These are phyloP conservation scores for Drosophila paulistorum DNA, from an alignment of 1,140 invertebrate genomes.

Conservation along the genomic window DNA sequence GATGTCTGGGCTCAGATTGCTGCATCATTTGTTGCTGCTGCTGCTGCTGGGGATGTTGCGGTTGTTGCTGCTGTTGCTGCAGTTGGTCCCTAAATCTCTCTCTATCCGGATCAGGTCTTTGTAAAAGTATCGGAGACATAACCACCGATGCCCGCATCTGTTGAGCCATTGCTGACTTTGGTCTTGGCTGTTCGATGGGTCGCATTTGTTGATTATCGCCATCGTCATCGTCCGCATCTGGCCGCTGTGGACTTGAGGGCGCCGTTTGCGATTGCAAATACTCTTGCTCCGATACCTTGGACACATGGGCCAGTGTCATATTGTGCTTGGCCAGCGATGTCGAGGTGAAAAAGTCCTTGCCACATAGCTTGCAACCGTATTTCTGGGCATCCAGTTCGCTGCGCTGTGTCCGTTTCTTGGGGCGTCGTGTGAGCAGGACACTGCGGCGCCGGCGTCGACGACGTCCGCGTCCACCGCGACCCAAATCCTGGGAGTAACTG, in stretches of 20 bases:
- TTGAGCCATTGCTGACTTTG: conserved; percentile 16
- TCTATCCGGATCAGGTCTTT: conserved; percentile 17
- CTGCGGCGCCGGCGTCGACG: conserved; percentile 58
- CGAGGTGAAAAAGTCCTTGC: conserved; percentile 83
- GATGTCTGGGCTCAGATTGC: conserved; percentile 23
- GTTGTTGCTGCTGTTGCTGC: neutral
- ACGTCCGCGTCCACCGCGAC: conserved; percentile 53
- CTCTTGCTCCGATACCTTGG: conserved; percentile 84
- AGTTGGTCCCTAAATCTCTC: neutral
- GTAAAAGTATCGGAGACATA: conserved; percentile 43
- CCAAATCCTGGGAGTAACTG: conserved; percentile 75
- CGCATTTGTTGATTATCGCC: conserved; percentile 36
- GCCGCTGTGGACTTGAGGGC: conserved; percentile 42
- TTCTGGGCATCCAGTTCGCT: conserved; percentile 53
- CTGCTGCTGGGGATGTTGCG: neutral
- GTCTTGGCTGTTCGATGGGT: conserved; percentile 7
- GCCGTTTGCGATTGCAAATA: conserved; percentile 79
- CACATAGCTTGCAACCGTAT: conserved; percentile 83
- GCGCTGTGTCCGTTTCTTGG: conserved; percentile 59
- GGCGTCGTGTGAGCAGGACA: conserved; percentile 65
- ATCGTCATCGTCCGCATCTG: neutral
- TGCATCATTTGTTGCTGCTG: conserved; percentile 1
- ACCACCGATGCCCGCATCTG: conserved; percentile 59
- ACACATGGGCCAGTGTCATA: conserved; percentile 84
- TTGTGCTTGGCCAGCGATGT: conserved; percentile 84